These are phyloP conservation scores for Callimorpha dominula DNA, from an alignment of 2,888 invertebrate genomes.

Conservation along the genomic window DNA sequence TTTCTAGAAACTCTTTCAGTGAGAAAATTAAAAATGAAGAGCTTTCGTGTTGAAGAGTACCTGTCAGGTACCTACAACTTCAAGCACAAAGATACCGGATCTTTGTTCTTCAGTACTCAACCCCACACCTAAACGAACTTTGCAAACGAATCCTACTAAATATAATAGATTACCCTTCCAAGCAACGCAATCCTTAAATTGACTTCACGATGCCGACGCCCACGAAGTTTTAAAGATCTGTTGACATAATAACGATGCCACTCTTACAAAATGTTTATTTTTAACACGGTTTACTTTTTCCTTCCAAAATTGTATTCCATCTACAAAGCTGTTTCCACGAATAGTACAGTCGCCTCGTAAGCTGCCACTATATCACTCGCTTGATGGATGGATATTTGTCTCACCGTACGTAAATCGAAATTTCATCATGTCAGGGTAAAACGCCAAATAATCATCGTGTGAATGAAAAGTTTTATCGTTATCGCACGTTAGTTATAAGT, in stretches of 20 bases:
- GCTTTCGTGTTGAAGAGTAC: neutral
- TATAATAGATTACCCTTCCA: neutral
- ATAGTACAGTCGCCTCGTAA: neutral
- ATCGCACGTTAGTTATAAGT: too few relatives aligned
- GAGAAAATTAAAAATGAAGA: neutral
- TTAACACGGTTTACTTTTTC: neutral
- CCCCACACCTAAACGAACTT: neutral
- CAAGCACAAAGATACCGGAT: neutral
- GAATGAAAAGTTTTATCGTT: too few relatives aligned
- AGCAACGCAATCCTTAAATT: slow-evolving; percentile 9
- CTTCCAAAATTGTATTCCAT: neutral
- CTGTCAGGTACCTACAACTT: neutral
- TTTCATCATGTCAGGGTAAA: neutral
- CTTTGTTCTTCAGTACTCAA: neutral
- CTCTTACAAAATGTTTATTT: neutral
- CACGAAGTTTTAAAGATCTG: neutral
- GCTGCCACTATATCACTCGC: neutral
- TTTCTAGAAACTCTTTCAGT: neutral
- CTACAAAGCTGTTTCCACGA: neutral
- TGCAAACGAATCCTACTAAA: slow-evolving; percentile 4
- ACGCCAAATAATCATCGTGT: too few relatives aligned
- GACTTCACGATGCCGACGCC: neutral
- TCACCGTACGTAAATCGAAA: neutral
- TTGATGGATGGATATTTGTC: neutral
- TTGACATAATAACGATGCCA: neutral